A percentile compares a stretch with the other conserved stretches of the same genome.
These are phyloP conservation scores for Ennomos quercinarius DNA, from an alignment of 2,888 invertebrate genomes.

Conservation along the genomic window DNA sequence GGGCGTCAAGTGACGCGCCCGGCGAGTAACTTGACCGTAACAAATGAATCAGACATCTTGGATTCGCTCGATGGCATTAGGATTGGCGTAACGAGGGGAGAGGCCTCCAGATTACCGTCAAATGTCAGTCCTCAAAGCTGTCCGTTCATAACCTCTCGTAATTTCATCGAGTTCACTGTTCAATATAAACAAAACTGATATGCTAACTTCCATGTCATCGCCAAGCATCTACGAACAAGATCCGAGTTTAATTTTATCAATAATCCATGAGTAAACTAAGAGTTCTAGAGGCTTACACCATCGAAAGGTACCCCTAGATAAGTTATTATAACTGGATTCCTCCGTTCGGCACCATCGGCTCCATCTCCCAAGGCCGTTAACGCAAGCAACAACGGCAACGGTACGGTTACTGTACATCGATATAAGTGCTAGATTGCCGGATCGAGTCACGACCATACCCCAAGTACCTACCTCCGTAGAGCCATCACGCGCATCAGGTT, in stretches of 20 bases:
- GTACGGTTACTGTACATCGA: slow-evolving; percentile 70
- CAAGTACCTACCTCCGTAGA: slow-evolving; percentile 28
- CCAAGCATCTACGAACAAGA: background rate
- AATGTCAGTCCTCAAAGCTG: background rate
- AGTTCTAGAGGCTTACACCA: slow-evolving; percentile 31
- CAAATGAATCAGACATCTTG: slow-evolving; percentile 53
- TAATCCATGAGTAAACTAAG: background rate
- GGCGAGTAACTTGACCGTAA: slow-evolving; percentile 51
- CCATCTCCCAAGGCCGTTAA: slow-evolving; percentile 73
- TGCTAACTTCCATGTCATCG: background rate
- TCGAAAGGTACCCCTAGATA: slow-evolving; percentile 48
- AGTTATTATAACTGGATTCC: slow-evolving; percentile 48
- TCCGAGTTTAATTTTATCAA: background rate
- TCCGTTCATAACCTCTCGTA: background rate
- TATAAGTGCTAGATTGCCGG: slow-evolving; percentile 51
- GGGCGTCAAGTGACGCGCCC: slow-evolving; percentile 54
- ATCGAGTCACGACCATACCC: slow-evolving; percentile 69
- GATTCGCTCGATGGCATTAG: slow-evolving; percentile 42
- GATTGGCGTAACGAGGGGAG: slow-evolving; percentile 33
- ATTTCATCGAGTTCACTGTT: background rate
- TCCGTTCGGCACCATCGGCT: slow-evolving; percentile 63
- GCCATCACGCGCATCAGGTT: slow-evolving; percentile 52
- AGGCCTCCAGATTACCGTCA: slow-evolving; percentile 38
- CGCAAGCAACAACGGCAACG: slow-evolving; percentile 71
- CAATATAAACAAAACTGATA: background rate